These are phyloP conservation scores for Panagrolaimus sp. DNA, from an alignment of 1,140 invertebrate genomes.

Conservation along the genomic window DNA sequence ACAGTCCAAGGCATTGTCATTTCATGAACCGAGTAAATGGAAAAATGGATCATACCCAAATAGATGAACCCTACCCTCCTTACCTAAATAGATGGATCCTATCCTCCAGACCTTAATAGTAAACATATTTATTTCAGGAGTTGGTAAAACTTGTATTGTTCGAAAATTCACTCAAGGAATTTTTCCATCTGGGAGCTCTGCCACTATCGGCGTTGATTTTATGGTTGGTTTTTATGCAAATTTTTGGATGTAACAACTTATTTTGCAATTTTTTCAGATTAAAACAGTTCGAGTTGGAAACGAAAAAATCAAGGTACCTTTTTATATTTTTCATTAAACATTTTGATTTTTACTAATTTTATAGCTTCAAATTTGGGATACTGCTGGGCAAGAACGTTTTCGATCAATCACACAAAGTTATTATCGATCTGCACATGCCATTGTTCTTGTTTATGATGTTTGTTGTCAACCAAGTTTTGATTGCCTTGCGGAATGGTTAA, in stretches of 20 bases:
- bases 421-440: slow-evolving; percentile 66
- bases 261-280: too few species aligned
- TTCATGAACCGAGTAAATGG: too few species aligned
- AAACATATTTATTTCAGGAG: slow-evolving; percentile 43
- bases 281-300: slow-evolving; percentile 84
- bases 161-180: slow-evolving; percentile 67
- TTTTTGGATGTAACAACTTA: too few species aligned
- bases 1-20: too few species aligned
- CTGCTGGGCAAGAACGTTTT: slow-evolving; percentile 63
- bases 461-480: slow-evolving; percentile 83
- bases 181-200: slow-evolving; percentile 86
- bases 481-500: slow-evolving; percentile 82
- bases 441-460: slow-evolving; percentile 79
- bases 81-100: too few species aligned
- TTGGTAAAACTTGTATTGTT: slow-evolving; percentile 75
- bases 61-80: too few species aligned
- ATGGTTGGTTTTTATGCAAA: too few species aligned
- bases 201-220: slow-evolving; percentile 91
- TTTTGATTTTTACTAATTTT: slow-evolving; percentile 19
- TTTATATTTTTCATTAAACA: neutral
- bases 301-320: slow-evolving; percentile 79
- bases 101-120: too few species aligned
- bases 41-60: too few species aligned
- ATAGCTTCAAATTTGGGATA: slow-evolving; percentile 49
- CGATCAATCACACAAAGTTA: slow-evolving; percentile 65